Base-by-base conservation (phyloP, 1,140 invertebrate genomes). In the Drosophila seguyi region DNA sequence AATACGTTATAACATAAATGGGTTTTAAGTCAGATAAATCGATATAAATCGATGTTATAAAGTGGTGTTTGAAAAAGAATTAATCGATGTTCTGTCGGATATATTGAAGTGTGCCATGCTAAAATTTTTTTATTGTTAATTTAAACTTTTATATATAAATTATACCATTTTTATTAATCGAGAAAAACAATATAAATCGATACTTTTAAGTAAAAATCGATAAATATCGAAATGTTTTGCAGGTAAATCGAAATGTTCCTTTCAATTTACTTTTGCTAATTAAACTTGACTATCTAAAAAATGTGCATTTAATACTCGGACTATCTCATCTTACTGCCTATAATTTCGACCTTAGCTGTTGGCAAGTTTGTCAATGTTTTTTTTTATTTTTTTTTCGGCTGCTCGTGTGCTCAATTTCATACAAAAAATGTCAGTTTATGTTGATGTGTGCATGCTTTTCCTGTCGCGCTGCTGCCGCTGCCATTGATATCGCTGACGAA, bases 401-500 rank as follows among this genome's bases (percentile, higher is more conserved):
- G 16, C 55, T 82, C 75, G 83, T 87, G 83, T 77, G 83, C 83
- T 88, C 83, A 83, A 88, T 88, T 87, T 88, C 67, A 66, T 79
- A 69, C 69, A 61, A 79, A 79, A 81, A 87, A 84, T 80, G 80
- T 84, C 76, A 87, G 84, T 87, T 87, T 88, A 87, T 88, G 81
- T 87, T 87, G 84, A 88, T 87, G 80, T 88, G 75, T 81, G 72
- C 76, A 74, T 88, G 84, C 71, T 78, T 84, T 83, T 87, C 75
- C 84, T 88, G 84, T 80, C 76, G 56, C 44, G 47, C 62, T 75
- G 52, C 52, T 53, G 50, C 20, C 5, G 71, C 48, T 45, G 79
- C 79, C 83, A 87, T 87, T 87, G 84, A 90, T 88, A 88, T 81
- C 74, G 84, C 77, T 84, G 85, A 90, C 85, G 85, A 90, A 88